These are phyloP conservation scores for Protomyctophum bolini DNA, from an alignment of 2,113 vertebrate species.

Conservation along the genomic window DNA sequence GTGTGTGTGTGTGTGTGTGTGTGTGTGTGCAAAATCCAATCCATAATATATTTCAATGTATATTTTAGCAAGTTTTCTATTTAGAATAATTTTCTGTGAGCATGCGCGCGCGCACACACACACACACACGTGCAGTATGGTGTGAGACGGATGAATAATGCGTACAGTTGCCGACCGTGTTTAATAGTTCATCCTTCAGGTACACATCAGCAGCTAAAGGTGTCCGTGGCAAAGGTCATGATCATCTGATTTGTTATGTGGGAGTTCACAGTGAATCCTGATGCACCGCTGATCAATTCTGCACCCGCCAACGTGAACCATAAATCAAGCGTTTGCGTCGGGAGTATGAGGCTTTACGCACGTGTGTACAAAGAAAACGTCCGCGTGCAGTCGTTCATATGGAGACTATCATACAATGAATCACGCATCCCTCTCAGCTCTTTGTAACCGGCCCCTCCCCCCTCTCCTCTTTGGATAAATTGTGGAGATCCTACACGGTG, in stretches of 20 bases:
- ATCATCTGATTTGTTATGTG: slow-evolving; percentile 77
- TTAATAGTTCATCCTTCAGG: slow-evolving; percentile 67
- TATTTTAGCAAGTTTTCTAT: no score
- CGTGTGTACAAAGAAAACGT: background rate
- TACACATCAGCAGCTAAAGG: slow-evolving; percentile 78
- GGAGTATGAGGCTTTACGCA: slow-evolving; percentile 27
- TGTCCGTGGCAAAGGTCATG: slow-evolving; percentile 75
- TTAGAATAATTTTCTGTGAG: no score
- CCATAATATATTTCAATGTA: no score
- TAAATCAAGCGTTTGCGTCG: slow-evolving; percentile 82
- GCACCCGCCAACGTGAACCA: slow-evolving; percentile 70
- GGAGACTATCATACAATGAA: slow-evolving; percentile 47
- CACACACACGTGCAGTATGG: slow-evolving; percentile 57
- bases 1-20: no score
- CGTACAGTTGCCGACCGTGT: slow-evolving; percentile 6
- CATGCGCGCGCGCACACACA: no score
- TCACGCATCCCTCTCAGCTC: slow-evolving; percentile 73
- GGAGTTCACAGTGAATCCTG: slow-evolving; percentile 79
- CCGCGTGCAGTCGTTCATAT: slow-evolving; percentile 21
- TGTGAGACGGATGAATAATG: slow-evolving; percentile 38
- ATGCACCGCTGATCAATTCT: slow-evolving; percentile 83
- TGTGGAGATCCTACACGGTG: slow-evolving; percentile 55
- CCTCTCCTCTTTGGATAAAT: slow-evolving; percentile 62
- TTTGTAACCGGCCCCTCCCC: slow-evolving; percentile 56
- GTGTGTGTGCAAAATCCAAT: no score